Evolutionary conservation across 2,113 vertebrate species (phyloP).

Genomic region (Camelus bactrianus): DNA sequence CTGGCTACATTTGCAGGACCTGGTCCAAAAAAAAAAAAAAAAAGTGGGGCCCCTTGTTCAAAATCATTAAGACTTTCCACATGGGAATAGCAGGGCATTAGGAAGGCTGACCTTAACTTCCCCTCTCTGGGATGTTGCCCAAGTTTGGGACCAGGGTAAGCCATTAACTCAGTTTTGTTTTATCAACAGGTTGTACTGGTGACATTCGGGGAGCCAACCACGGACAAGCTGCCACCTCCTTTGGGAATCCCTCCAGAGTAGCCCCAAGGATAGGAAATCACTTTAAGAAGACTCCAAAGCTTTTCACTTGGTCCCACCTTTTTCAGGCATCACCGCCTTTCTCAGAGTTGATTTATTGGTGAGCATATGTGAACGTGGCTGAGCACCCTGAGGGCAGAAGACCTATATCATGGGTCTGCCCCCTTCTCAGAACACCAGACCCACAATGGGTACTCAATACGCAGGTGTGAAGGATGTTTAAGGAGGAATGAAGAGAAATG

Average conservation of each 20-base stretch:
- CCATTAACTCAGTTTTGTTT: neutral
- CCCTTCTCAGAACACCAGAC: neutral
- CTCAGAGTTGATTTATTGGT: accelerated
- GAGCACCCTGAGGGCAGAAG: neutral
- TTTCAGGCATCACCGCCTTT: neutral
- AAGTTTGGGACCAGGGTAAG: neutral
- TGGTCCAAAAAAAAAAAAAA: neutral
- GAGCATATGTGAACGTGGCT: neutral
- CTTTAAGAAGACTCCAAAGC: neutral
- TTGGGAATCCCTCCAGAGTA: neutral
- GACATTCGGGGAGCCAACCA: neutral
- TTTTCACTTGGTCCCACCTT: neutral
- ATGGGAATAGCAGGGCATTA: neutral
- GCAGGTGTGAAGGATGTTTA: too few relatives aligned
- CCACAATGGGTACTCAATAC: accelerated
- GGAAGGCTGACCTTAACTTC: neutral
- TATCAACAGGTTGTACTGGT: neutral
- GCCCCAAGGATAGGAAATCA: neutral
- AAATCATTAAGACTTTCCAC: neutral
- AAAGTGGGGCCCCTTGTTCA: neutral
- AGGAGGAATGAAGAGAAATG: neutral
- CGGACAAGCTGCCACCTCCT: neutral
- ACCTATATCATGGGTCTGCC: accelerated
- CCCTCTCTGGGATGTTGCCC: neutral
- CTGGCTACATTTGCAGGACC: neutral